Evolutionary conservation across 2,797 vertebrate species (phyloP), one percentile per base, ranked within the genome.

Genomic region (Onychomys torridus): DNA sequence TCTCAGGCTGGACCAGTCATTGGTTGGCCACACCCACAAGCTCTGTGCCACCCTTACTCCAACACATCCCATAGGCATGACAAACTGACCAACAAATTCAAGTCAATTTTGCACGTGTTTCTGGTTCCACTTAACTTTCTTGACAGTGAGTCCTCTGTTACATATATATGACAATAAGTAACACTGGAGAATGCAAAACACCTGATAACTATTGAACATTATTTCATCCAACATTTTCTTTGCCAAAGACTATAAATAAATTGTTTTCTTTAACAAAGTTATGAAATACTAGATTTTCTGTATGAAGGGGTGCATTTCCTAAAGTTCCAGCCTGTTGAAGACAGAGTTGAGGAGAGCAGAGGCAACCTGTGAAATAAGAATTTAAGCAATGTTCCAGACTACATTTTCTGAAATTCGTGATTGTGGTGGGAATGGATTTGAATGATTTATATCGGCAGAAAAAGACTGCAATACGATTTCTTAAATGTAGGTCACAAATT

Each of bases 141-240:
- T 92, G 59, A 59, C 81, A 49, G 85, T 46, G 83, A 63, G 23
- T 91, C 96, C 83, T 65, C 49, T 49, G 27, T 71, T 21, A n/a
- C n/a, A 8, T 32, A 21, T 40, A 23, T 85, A 59, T 94, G 71
- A 10, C 94, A 43, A 84, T 93, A 61, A 71, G 75, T 43, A 59
- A 78, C 89, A 57, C 40, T 90, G 29, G 43, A 86, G 94, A 88
- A 61, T 84, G n/a, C 57, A 97, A 94, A 0, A 17, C 61, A 23
- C 6, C 13, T 11, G 59, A 91, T 95, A 88, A 4, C n/a, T 91
- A 46, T 75, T 77, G 77, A 91, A 46, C 77, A 63, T 84, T 97
- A 29, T 82, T 89, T 23, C 91, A 94, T 94, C 97, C 6, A 73
- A 95, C 69, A 84, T 95, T 97, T 96, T 67, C 73, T 97, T 98